A percentile compares a stretch with the other conserved stretches of the same genome.
phyloP scores from a whole-genome alignment of 2,113 vertebrate species.

The Redunca redunca region DNA sequence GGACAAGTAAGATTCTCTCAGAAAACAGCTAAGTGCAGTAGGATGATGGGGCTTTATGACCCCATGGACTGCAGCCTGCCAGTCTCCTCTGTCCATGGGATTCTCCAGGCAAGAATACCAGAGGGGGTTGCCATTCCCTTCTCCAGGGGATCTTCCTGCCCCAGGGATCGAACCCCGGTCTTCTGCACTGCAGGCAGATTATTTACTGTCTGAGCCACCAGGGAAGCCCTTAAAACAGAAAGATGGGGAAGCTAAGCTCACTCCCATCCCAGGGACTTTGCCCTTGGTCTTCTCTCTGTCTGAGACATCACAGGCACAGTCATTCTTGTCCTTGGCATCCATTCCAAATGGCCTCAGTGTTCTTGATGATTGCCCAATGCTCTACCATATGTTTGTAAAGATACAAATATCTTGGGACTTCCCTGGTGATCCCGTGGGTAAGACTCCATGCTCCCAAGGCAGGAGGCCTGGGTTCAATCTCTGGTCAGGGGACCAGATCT shows the following conservation, averaged over 20 bases:
- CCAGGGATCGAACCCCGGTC: neutral
- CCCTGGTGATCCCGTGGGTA: neutral
- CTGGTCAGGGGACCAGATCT: neutral
- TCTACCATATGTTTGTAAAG: fast-evolving
- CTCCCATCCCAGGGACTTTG: fast-evolving
- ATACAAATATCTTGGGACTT: neutral
- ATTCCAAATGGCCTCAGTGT: fast-evolving
- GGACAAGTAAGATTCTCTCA: neutral
- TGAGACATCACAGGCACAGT: fast-evolving
- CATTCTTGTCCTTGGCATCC: fast-evolving
- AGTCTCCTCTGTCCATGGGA: neutral
- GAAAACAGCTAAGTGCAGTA: neutral
- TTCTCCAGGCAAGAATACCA: neutral
- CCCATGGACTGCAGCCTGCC: neutral
- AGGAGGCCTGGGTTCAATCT: neutral
- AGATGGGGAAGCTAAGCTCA: neutral
- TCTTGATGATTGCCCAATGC: fast-evolving
- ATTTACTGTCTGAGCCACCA: neutral
- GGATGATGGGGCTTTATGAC: neutral
- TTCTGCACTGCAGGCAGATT: neutral
- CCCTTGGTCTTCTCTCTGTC: neutral
- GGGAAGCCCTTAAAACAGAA: neutral
- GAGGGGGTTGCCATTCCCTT: neutral
- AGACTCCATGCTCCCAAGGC: neutral
- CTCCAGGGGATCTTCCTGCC: neutral